These are phyloP conservation scores for Noctua comes DNA, from an alignment of 2,888 invertebrate genomes.

Conservation along the genomic window DNA sequence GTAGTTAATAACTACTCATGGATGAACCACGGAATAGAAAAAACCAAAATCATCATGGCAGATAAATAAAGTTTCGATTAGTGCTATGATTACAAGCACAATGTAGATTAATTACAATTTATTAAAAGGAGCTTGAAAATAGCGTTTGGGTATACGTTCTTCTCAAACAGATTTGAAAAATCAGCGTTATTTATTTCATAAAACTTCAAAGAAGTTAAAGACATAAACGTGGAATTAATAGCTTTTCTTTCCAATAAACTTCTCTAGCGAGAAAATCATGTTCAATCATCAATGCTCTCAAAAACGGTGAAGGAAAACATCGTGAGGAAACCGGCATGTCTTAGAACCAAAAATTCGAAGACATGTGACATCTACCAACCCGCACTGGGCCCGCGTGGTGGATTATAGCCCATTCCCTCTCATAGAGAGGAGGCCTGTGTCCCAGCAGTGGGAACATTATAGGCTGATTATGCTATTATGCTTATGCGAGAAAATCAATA, in stretches of 20 bases:
- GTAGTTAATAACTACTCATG: background rate
- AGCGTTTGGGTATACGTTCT: background rate
- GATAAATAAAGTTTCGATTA: background rate
- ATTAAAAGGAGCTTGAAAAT: background rate
- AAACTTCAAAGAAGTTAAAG: background rate
- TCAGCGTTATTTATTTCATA: background rate
- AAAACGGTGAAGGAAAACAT: too few relatives aligned
- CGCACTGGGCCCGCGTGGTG: too few relatives aligned
- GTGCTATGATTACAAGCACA: background rate
- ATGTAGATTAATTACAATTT: background rate
- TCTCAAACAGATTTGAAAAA: background rate
- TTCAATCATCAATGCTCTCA: too few relatives aligned
- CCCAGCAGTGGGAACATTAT: too few relatives aligned
- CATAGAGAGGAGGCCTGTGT: too few relatives aligned
- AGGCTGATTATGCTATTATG: too few relatives aligned
- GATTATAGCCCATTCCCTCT: too few relatives aligned
- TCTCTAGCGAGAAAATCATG: background rate
- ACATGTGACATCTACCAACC: too few relatives aligned
- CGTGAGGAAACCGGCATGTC: too few relatives aligned
- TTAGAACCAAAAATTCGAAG: too few relatives aligned
- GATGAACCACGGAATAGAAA: background rate
- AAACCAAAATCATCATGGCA: background rate
- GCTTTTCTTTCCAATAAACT: background rate
- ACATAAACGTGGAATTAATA: background rate
- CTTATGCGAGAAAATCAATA: background rate